Conservation (phyloP, 2,888 invertebrate genomes). For the Lysandra coridon region DNA sequence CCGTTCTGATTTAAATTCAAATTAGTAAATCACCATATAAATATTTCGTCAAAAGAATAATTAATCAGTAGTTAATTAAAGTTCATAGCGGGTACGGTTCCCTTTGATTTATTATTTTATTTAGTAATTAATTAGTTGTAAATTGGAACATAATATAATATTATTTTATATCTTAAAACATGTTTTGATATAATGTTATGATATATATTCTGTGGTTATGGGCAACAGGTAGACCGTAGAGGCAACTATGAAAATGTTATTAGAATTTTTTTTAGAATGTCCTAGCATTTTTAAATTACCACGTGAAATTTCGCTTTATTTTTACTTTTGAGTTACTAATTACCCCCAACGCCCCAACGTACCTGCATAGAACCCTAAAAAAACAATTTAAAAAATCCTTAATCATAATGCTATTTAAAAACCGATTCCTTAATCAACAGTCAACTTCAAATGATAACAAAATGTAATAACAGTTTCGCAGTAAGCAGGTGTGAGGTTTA, state of each 20-base stretch:
- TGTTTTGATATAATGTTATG: not conserved
- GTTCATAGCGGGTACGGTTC: not conserved
- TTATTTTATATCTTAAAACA: not conserved
- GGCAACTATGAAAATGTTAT: not conserved
- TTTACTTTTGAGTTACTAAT: too few relatives aligned
- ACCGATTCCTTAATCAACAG: not conserved
- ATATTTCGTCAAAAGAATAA: conserved; percentile 6
- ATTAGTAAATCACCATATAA: not conserved
- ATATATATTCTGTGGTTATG: too few relatives aligned
- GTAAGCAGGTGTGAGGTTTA: not conserved
- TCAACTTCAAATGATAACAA: not conserved
- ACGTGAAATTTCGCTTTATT: too few relatives aligned
- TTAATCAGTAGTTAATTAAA: not conserved
- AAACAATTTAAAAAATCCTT: too few relatives aligned
- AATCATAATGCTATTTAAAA: not conserved
- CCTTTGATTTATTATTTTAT: not conserved
- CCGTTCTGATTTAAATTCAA: conserved; percentile 7
- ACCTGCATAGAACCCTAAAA: too few relatives aligned
- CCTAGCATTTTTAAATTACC: too few relatives aligned
- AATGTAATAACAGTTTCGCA: not conserved
- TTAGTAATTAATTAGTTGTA: not conserved
- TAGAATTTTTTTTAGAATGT: too few relatives aligned
- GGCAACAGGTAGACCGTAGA: not conserved
- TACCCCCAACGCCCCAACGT: too few relatives aligned
- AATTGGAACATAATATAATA: not conserved